Conservation (phyloP, 2,888 invertebrate species). For the Sturmia bella region DNA sequence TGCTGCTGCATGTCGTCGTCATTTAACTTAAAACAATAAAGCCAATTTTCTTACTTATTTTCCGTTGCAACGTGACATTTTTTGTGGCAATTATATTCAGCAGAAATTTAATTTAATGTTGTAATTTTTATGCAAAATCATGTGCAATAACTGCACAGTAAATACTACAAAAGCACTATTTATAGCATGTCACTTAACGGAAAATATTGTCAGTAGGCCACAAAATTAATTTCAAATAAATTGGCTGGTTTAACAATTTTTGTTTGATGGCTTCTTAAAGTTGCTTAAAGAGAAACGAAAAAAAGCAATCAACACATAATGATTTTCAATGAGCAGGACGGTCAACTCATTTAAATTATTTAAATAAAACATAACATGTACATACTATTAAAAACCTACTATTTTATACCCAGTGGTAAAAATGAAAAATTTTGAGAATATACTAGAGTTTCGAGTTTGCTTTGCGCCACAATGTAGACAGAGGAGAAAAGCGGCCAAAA, state of each 20-base stretch:
- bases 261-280: constrained; percentile 17
- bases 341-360: neutral
- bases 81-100: constrained; percentile 14
- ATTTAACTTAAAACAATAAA: constrained; percentile 16
- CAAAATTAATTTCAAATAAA: constrained; percentile 43
- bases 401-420: too few relatives aligned
- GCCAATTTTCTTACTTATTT: neutral
- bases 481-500: too few relatives aligned
- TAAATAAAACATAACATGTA: constrained; percentile 4
- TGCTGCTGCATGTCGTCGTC: constrained; percentile 1
- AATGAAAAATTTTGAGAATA: too few relatives aligned
- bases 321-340: constrained; percentile 2
- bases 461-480: too few relatives aligned
- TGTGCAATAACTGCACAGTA: neutral
- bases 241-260: constrained; percentile 21
- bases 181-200: constrained; percentile 31
- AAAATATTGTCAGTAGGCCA: constrained; percentile 19
- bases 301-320: constrained; percentile 2
- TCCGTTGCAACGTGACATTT: constrained; percentile 22
- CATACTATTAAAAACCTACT: neutral
- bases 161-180: constrained; percentile 5
- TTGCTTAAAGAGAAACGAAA: neutral
- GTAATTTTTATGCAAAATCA: constrained; percentile 6
- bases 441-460: too few relatives aligned
- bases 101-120: constrained; percentile 10